These are phyloP conservation scores for Coturnix japonica DNA, from an alignment of 2,113 vertebrate genomes.

Conservation along the genomic window DNA sequence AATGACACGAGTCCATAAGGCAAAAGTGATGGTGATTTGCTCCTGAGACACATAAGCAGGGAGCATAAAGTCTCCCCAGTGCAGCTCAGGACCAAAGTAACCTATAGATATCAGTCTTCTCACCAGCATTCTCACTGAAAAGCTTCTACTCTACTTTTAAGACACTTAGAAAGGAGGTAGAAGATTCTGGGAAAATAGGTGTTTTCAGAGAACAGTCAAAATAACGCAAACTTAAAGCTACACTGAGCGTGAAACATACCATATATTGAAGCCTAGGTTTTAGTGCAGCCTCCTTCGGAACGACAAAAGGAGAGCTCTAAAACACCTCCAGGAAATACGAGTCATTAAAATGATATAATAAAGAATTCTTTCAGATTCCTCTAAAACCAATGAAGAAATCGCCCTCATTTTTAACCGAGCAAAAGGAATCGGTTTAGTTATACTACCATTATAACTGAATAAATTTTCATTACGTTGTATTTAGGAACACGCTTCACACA, in stretches of 20 bases:
- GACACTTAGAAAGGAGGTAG: not conserved
- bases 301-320: not conserved
- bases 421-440: not conserved
- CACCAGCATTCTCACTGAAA: not conserved
- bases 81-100: not conserved
- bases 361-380: not conserved
- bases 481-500: not conserved
- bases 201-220: not conserved
- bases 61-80: not conserved
- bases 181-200: not conserved
- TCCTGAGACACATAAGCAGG: not conserved
- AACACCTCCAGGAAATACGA: not conserved
- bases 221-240: not conserved
- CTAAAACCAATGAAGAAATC: not conserved
- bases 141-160: not conserved
- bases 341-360: not conserved
- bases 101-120: not conserved
- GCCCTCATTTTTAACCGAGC: not conserved
- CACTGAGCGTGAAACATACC: not conserved
- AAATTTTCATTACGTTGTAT: not conserved
- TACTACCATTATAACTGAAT: not conserved
- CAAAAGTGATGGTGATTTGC: not conserved
- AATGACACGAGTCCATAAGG: accelerated
- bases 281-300: not conserved
- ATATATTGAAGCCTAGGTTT: accelerated